These are phyloP conservation scores for Montifringilla adamsi DNA, from an alignment of 2,113 vertebrate genomes.

Conservation along the genomic window DNA sequence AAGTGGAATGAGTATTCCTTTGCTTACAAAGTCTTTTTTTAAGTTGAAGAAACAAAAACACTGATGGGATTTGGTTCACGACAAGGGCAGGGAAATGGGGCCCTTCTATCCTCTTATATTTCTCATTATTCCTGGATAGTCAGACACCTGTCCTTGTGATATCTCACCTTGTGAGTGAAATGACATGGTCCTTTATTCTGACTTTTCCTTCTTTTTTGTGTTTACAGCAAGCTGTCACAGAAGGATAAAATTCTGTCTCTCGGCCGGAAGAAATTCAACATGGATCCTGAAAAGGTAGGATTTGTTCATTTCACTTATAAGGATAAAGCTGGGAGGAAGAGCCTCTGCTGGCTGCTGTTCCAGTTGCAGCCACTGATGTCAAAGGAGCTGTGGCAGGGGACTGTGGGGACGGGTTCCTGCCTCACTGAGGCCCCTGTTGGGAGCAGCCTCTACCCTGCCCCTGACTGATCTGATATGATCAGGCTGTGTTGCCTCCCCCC, in stretches of 20 bases:
- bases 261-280: constrained; percentile 93
- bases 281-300: constrained; percentile 88
- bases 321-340: background rate
- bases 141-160: background rate
- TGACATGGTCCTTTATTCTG: background rate
- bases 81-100: background rate
- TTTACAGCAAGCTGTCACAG: constrained; percentile 75
- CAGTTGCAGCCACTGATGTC: background rate
- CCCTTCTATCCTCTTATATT: background rate
- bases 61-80: background rate
- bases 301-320: background rate
- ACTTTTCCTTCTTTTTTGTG: background rate
- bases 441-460: background rate
- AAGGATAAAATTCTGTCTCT: constrained; percentile 77
- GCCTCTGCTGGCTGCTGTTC: background rate
- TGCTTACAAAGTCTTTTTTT: background rate
- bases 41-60: background rate
- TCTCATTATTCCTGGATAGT: background rate
- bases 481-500: background rate
- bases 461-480: background rate
- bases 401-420: background rate
- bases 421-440: background rate
- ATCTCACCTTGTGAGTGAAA: background rate
- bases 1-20: background rate
- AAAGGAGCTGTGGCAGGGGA: background rate